Base-by-base conservation (phyloP, 2,888 invertebrate species). In the Pristionchus fissidentatus region DNA sequence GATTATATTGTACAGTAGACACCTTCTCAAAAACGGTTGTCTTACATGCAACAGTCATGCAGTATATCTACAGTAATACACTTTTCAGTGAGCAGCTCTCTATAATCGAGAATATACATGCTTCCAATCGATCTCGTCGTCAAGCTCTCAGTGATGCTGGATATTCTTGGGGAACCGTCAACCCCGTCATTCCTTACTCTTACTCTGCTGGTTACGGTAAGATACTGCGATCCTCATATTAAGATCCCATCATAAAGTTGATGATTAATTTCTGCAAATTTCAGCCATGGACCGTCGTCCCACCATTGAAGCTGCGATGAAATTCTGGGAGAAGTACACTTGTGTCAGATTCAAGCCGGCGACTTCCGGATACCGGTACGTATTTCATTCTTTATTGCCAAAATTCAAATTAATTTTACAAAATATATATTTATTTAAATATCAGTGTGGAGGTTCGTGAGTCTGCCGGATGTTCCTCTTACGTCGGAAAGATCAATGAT, bases 171-270 rank as follows among this genome's bases (percentile, higher is more conserved):
- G 79, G 79, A n/a, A 32, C 49, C 15, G 38, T 22, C 60, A 79
- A 79, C n/a, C 57, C 57, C n/a, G 79, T 79, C 57, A 60, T 79
- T 60, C 79, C 79, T 38, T 79, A 57, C 32, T 79, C 55, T 13
- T 77, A 49, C 32, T 46, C 77, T 29, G 49, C 49, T 1, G 43
- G 43, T n/a, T 77, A 77, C 43, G n/a, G 77, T 77, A 46, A 77
- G n/a, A n/a, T 2, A 13, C 15, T 13, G 15, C 8, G 3, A 10
- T 8, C 19, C 1, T 41, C 1, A 10, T 26, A 1, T 70, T 32
- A 26, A 3, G 38, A 10, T n/a, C 1, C 19, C 10, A n/a, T n/a
- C n/a, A n/a, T n/a, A n/a, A n/a, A n/a, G n/a, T n/a, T 49, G 49
- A n/a, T 8, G 26, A n/a, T n/a, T n/a, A 15, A 13, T 3, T 15